A percentile compares a stretch with the other conserved stretches of the same genome.
Evolutionary conservation across 2,113 vertebrate species (phyloP).

Genomic region (Solea senegalensis): DNA sequence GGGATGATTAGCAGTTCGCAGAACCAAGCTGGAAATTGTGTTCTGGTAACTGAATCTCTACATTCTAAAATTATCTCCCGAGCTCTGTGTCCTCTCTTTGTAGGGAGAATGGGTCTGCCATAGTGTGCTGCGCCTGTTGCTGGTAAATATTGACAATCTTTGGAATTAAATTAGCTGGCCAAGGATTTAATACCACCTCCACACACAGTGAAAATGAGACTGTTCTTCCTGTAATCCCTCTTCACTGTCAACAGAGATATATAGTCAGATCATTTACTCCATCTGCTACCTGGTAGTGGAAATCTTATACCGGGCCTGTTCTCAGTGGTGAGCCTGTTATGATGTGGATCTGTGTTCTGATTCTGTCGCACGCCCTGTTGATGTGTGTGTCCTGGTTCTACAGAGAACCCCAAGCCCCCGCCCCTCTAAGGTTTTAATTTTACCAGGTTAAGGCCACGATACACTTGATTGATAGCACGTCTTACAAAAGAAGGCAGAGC

Average conservation of each 20-base stretch:
- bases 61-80: conserved; percentile 33
- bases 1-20: conserved; percentile 35
- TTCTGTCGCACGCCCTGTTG: conserved; percentile 63
- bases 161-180: conserved; percentile 75
- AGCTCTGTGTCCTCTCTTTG: conserved; percentile 32
- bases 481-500: conserved; percentile 76
- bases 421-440: conserved; percentile 80
- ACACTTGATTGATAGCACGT: conserved; percentile 77
- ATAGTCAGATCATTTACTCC: conserved; percentile 69
- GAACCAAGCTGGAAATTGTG: conserved; percentile 15
- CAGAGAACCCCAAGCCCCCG: conserved; percentile 37
- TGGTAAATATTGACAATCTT: conserved; percentile 78
- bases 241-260: conserved; percentile 70
- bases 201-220: conserved; percentile 72
- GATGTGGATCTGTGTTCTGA: conserved; percentile 69
- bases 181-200: conserved; percentile 75
- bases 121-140: conserved; percentile 57
- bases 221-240: conserved; percentile 76
- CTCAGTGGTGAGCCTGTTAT: conserved; percentile 40
- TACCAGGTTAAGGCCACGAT: conserved; percentile 73
- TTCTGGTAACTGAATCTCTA: conserved; percentile 24
- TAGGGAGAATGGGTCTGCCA: conserved; percentile 40
- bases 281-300: conserved; percentile 54
- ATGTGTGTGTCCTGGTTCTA: conserved; percentile 68
- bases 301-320: conserved; percentile 37